Evolutionary conservation across 2,113 vertebrate genomes (phyloP), one percentile per base, ranked within the genome.

Genomic region (Oryzias curvinotus): DNA sequence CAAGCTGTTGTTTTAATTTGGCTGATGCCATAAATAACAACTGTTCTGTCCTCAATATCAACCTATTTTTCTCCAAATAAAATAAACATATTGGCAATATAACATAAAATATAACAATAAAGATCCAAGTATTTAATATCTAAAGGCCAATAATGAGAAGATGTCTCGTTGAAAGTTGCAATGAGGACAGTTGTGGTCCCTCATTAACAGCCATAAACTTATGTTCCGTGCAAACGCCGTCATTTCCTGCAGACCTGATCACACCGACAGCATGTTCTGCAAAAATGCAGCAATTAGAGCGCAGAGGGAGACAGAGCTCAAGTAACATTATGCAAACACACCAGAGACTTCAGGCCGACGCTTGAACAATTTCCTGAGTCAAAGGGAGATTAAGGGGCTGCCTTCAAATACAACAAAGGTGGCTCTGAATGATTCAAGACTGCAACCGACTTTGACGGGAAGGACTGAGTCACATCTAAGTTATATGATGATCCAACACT

Each of bases 381-480:
- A 28, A 48, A 71, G 68, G 55, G 23, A 54, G 79, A 84, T 80
- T 80, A 75, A 2, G 19, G 73, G 62, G 54, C 57, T 13, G 54
- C 23, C 71, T 72, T 62, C 48, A 54, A 62, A 80, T 76, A 78
- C 60, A 79, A 77, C 65, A 81, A 68, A 73, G 74, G 52, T 67
- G 48, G 54, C 30, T 7, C 16, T 10, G 53, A 6, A 46, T 62
- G 10, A 78, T 82, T 68, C 81, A 48, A 79, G 63, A 70, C 71
- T 70, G 43, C 16, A 63, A 42, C 21, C 53, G 61, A 48, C 19
- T 36, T 57, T 65, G 62, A 16, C 16, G 28, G 78, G 68, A 83
- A 83, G 65, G 17, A 63, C 0, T 80, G 73, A 87, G 77, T 85
- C 80, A 84, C 49, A 50, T 58, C 64, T 59, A 59, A 14, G 58